Conservation (phyloP, 2,797 vertebrate species). For the Brachyalestes nurse region DNA sequence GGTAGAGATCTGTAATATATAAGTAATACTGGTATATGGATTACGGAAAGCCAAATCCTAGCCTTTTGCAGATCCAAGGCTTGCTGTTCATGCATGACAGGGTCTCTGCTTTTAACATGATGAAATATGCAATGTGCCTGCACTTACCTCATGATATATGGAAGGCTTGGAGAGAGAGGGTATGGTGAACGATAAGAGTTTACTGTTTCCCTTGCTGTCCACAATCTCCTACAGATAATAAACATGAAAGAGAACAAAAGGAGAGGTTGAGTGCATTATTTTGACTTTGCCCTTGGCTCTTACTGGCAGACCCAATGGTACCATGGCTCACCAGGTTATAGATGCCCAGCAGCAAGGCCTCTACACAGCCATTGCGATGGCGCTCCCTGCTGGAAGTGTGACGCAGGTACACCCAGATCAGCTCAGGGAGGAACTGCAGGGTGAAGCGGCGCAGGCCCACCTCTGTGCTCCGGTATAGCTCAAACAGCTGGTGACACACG, state of each 20-base stretch:
- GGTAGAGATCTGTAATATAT: background rate
- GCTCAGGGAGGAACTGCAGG: constrained; percentile 93
- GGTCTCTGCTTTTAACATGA: background rate
- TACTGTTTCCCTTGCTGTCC: constrained; percentile 98
- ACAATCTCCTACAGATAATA: constrained; percentile 89
- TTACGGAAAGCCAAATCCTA: background rate
- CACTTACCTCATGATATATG: constrained; percentile 95
- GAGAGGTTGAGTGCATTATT: background rate
- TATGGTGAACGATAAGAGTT: constrained; percentile 96
- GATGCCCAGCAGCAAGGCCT: constrained; percentile 95
- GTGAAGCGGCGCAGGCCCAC: constrained; percentile 94
- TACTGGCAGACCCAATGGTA: background rate
- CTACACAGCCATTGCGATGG: constrained; percentile 96
- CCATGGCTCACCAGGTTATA: constrained; percentile 91
- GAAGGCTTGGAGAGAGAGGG: constrained; percentile 97
- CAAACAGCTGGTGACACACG: constrained; percentile 97
- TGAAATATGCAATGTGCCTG: no score
- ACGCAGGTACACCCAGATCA: constrained; percentile 95
- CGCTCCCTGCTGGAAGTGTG: constrained; percentile 93
- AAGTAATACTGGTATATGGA: background rate
- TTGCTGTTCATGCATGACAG: background rate
- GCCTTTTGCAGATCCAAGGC: background rate
- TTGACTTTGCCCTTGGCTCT: background rate
- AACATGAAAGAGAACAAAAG: background rate
- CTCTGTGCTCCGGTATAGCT: constrained; percentile 94